These are phyloP conservation scores for Nemapogon koenigi DNA, from an alignment of 2,888 invertebrate genomes.

Conservation along the genomic window DNA sequence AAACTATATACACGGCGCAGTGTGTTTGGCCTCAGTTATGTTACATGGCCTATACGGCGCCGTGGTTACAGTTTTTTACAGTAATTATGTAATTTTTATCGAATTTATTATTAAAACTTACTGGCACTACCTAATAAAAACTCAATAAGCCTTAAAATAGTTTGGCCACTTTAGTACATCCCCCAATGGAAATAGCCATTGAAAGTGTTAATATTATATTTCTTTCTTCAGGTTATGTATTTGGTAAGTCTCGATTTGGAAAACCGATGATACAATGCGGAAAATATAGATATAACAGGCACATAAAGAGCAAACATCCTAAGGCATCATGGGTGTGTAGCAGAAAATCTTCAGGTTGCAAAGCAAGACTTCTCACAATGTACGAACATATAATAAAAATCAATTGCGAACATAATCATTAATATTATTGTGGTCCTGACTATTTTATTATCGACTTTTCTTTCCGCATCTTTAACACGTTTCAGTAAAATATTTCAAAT, in stretches of 20 bases:
- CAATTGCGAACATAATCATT: conserved; percentile 6
- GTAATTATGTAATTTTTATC: not conserved
- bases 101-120: not conserved
- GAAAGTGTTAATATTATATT: too few relatives aligned
- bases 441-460: too few relatives aligned
- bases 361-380: conserved; percentile 31
- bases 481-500: too few relatives aligned
- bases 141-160: too few relatives aligned
- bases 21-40: too few relatives aligned
- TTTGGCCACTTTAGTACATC: too few relatives aligned
- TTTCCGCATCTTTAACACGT: too few relatives aligned
- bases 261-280: conserved; percentile 40
- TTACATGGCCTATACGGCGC: not conserved
- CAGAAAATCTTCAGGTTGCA: conserved; percentile 35
- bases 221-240: conserved; percentile 14
- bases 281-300: conserved; percentile 31
- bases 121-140: too few relatives aligned
- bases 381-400: conserved; percentile 27
- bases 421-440: too few relatives aligned
- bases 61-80: not conserved
- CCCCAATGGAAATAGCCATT: not conserved
- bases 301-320: conserved; percentile 31
- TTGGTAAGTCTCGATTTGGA: conserved; percentile 32
- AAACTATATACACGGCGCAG: too few relatives aligned
- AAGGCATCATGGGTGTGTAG: conserved; percentile 35